phyloP scores from a whole-genome alignment of 2,113 vertebrate species.

The Dinomys branickii region DNA sequence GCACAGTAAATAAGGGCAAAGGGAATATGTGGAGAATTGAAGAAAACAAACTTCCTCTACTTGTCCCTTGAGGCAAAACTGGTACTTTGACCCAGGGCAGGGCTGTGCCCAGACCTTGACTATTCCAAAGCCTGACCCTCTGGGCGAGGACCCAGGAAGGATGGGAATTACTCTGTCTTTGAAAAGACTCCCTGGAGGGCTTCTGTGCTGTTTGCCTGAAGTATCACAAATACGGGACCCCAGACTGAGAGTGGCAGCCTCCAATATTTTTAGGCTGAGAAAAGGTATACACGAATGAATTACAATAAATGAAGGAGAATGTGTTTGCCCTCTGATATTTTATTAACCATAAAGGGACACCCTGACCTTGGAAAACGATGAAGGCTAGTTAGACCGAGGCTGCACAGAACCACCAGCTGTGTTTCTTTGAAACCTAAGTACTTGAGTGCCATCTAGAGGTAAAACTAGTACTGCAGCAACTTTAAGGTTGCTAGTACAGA shows the following conservation, averaged over 20 bases:
- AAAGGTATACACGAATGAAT: neutral
- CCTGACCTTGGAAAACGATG: neutral
- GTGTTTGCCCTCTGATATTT: neutral
- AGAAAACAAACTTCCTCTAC: neutral
- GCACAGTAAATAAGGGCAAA: neutral
- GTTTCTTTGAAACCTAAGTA: neutral
- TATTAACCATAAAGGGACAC: neutral
- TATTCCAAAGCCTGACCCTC: neutral
- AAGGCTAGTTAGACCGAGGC: neutral
- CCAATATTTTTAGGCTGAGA: neutral
- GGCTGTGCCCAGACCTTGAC: neutral
- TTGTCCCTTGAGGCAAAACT: neutral
- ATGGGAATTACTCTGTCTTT: neutral
- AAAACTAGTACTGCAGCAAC: neutral
- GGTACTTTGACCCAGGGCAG: neutral
- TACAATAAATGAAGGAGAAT: neutral
- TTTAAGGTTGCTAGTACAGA: neutral
- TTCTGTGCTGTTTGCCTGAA: neutral
- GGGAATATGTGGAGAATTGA: neutral
- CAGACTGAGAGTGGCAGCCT: neutral
- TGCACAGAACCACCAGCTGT: neutral
- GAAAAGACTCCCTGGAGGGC: neutral
- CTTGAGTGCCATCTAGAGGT: slow-evolving; percentile 66
- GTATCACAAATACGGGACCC: neutral
- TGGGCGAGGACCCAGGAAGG: neutral